Evolutionary conservation across 2,113 vertebrate genomes (phyloP).

Genomic region (Gallinago jamesoni): DNA sequence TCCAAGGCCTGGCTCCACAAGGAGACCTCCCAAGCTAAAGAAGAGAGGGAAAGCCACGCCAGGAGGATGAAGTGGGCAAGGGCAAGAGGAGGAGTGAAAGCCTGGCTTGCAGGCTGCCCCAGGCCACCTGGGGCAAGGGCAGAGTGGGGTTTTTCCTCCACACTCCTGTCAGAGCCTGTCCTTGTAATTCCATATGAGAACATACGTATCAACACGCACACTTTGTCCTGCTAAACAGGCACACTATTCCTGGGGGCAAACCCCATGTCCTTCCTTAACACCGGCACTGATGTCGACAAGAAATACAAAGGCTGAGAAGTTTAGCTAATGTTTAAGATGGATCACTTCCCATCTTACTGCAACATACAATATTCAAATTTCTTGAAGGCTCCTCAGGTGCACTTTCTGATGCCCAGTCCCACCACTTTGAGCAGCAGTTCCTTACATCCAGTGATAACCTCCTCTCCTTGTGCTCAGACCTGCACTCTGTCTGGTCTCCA

Average conservation of each 20-base stretch:
- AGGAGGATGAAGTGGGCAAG: neutral
- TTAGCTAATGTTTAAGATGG: neutral
- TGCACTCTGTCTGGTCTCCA: neutral
- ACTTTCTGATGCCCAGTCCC: neutral
- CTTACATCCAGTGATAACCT: neutral
- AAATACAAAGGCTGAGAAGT: neutral
- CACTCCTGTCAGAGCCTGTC: neutral
- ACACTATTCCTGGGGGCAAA: neutral
- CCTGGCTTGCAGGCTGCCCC: neutral
- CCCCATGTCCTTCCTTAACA: neutral
- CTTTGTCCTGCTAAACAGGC: neutral
- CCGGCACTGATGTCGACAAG: neutral
- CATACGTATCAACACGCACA: accelerated
- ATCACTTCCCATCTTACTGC: neutral
- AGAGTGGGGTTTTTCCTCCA: neutral
- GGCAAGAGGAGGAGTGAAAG: neutral
- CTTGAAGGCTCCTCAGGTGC: neutral
- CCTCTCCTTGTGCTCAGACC: neutral
- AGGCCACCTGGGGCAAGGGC: neutral
- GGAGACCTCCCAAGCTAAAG: neutral
- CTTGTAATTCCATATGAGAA: accelerated
- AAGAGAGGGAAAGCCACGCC: neutral
- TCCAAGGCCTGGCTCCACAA: neutral
- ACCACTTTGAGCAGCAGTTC: neutral
- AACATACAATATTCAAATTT: neutral